A percentile compares a stretch with the other conserved stretches of the same genome.
Conservation (phyloP, 2,888 invertebrate species). For the Patella ulyssiponensis region DNA sequence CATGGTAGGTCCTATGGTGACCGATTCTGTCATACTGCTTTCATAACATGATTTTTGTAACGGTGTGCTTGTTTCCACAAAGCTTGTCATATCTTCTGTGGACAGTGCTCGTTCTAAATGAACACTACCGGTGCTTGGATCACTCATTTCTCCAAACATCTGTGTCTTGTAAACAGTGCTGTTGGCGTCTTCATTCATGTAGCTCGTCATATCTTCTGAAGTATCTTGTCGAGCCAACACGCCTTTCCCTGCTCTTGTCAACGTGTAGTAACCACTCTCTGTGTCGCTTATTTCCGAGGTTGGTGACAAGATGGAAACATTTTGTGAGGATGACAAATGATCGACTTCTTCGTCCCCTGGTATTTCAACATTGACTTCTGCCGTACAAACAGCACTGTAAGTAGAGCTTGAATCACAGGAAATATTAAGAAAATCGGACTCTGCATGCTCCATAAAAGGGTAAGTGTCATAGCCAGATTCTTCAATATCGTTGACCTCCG, state of each 20-base stretch:
- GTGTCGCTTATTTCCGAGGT: not conserved
- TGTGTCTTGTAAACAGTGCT: not conserved
- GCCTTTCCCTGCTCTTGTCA: not conserved
- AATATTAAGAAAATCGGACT: not conserved
- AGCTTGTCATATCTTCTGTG: not conserved
- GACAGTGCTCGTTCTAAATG: not conserved
- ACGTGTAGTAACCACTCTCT: constrained; percentile 2
- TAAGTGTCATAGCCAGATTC: not conserved
- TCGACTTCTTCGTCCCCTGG: not conserved
- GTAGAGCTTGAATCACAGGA: not conserved
- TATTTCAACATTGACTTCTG: constrained; percentile 9
- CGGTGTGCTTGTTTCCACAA: not conserved
- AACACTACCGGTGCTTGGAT: not conserved
- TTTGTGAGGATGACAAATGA: not conserved
- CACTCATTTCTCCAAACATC: not conserved
- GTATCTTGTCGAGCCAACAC: not conserved
- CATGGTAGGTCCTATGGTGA: not conserved
- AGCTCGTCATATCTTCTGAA: not conserved
- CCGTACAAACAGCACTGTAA: not conserved
- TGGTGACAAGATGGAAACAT: not conserved
- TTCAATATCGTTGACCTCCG: not conserved
- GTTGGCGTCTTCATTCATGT: not conserved
- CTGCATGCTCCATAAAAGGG: not conserved
- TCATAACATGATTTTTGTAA: not conserved
- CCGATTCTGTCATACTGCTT: not conserved